A percentile compares a stretch with the other conserved stretches of the same genome.
phyloP scores from a whole-genome alignment of 2,797 vertebrate genomes.

The Epinephelus awoara region DNA sequence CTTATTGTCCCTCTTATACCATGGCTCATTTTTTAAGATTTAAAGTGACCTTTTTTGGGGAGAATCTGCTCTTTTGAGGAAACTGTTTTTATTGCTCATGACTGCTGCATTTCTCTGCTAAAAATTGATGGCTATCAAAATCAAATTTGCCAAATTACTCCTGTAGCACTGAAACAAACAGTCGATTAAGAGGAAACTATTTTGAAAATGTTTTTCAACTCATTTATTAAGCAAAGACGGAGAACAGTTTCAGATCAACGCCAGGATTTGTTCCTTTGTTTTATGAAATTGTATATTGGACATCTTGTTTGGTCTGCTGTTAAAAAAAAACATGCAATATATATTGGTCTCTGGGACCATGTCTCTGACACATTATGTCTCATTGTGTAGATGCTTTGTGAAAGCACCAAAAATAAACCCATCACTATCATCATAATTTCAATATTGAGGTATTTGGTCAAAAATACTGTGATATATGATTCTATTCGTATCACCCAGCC shows the following conservation, averaged over 20 bases:
- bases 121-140: background rate
- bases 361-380: background rate
- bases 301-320: background rate
- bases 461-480: no score
- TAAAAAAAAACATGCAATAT: background rate
- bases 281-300: no score
- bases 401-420: no score
- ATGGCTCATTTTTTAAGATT: background rate
- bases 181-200: background rate
- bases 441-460: no score
- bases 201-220: background rate
- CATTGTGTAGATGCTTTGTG: no score
- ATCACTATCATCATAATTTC: no score
- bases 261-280: background rate
- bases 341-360: background rate
- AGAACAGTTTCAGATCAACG: background rate
- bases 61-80: background rate
- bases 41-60: background rate
- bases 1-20: background rate
- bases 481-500: no score
- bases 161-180: background rate
- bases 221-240: background rate
- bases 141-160: background rate
- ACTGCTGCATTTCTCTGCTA: background rate
- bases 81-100: background rate